Base-by-base conservation (phyloP, 2,888 invertebrate species). In the Tiphia femorata region DNA sequence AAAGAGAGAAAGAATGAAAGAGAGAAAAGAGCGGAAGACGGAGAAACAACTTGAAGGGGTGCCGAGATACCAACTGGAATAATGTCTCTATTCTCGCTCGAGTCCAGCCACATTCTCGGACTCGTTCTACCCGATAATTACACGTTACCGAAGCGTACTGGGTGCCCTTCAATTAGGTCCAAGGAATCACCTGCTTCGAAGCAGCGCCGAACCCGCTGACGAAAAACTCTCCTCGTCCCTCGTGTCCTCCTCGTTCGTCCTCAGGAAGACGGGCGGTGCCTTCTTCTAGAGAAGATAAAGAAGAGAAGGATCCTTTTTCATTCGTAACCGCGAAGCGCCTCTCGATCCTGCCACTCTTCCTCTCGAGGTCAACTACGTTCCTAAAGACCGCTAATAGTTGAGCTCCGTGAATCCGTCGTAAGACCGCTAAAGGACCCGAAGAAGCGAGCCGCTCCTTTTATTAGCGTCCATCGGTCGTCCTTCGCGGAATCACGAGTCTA, bases 31-130 rank as follows among this genome's bases (percentile, higher is more conserved):
- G 49, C 2, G 12, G 42, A 49, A 30, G 40, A 46, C 19, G 49
- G 43, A 61, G 54, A 57, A 55, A n/a, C n/a, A n/a, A n/a, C n/a
- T n/a, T n/a, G 44, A 58, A 55, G 50, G 51, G 59, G 41, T 56
- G n/a, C n/a, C 44, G 42, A 60, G 49, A 64, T 58, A 59, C 67
- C 67, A 62, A 62, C n/a, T 60, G 66, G 72, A 70, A 77, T 80
- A 81, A 81, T 79, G 81, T 80, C 81, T 81, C 78, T 80, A 81
- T 81, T 80, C 74, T 77, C 77, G 73, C 76, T 75, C 64, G 64
- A 67, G 67, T 73, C 70, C n/a, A n/a, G 77, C 68, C 70, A 75
- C 74, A 77, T 77, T 80, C 77, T 73, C 75, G 64, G 68, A 68
- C 78, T 75, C 75, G 73, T 76, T 78, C 76, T 76, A 76, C 70